Base-by-base conservation (phyloP, 1,140 invertebrate genomes). In the Heliconius nattereri region DNA sequence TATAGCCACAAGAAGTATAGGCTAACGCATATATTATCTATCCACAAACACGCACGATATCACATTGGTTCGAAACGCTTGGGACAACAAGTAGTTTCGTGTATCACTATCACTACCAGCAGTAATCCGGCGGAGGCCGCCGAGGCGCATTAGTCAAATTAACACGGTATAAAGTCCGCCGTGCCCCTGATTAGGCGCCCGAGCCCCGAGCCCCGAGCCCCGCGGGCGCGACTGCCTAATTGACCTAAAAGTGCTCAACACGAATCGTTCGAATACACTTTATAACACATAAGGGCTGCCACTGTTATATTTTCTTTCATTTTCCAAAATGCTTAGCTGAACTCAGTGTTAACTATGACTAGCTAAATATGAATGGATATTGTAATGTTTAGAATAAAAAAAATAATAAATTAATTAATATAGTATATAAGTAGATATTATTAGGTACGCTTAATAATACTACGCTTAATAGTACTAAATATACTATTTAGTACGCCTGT, bases 191-290 rank as follows among this genome's bases (percentile, higher is more conserved):
- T 92, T 92, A 92, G 90, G 86, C 81, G 79, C 84, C 80, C 81
- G 80, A 80, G 85, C 75, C 80, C 77, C 81, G 84, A 32, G 32
- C 32, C 84, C 80, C 81, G 79, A 80, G 84, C 75, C 80, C 77
- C 81, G 84, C 88, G 89, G 88, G 89, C 85, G 90, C 89, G 90
- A 90, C 90, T 91, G 90, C 84, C 89, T 94, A 94, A 94, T 94
- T 94, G 92, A 94, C 92, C 92, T 92, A 94, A 94, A 92, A 94
- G 88, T 92, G 89, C 87, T 92, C 84, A 88, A 83, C 92, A 92
- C 92, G 92, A 92, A 93, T 94, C 91, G 91, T 85, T 93, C 91
- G 85, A 87, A 89, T 87, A 88, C 87, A 81, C 82, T 85, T 87
- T 88, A 89, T 87, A 87, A 89, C 81, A 79, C 76, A 57, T 74